These are phyloP conservation scores for Heteromurus nitidus DNA, from an alignment of 2,888 invertebrate species.

Conservation along the genomic window DNA sequence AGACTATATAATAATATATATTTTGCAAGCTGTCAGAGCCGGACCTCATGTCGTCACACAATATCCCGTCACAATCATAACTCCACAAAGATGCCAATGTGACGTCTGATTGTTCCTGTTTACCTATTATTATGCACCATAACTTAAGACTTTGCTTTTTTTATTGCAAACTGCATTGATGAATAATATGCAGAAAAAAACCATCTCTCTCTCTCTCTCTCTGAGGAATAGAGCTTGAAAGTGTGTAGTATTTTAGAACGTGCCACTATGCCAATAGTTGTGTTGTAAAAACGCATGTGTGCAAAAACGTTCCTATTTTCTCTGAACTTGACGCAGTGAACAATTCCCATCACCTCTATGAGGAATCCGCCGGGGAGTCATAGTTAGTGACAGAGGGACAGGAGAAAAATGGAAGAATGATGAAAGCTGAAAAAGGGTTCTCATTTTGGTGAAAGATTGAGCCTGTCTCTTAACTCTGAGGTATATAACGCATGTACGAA, in stretches of 20 bases:
- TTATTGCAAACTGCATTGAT: not conserved
- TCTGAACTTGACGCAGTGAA: conserved; percentile 42
- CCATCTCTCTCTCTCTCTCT: not conserved
- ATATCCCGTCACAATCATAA: conserved; percentile 27
- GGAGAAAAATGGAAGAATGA: conserved; percentile 1
- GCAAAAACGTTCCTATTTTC: conserved; percentile 21
- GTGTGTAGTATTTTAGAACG: no score
- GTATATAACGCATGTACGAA: not conserved
- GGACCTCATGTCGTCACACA: conserved; percentile 62
- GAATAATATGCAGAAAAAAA: conserved; percentile 12
- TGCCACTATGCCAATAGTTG: conserved; percentile 1
- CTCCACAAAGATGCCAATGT: not conserved
- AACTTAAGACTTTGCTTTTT: conserved; percentile 30
- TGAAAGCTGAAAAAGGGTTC: conserved; percentile 39
- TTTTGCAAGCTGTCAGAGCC: conserved; percentile 30
- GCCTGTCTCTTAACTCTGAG: not conserved
- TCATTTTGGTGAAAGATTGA: conserved; percentile 34
- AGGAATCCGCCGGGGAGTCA: conserved; percentile 41
- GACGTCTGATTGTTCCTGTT: conserved; percentile 19
- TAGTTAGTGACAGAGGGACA: conserved; percentile 2
- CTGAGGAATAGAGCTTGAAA: conserved; percentile 22
- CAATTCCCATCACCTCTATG: conserved; percentile 43
- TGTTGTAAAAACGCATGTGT: conserved; percentile 15
- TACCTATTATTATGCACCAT: conserved; percentile 30
- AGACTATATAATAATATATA: no score